phyloP scores from a whole-genome alignment of 2,888 invertebrate genomes.

The Nomada flava region DNA sequence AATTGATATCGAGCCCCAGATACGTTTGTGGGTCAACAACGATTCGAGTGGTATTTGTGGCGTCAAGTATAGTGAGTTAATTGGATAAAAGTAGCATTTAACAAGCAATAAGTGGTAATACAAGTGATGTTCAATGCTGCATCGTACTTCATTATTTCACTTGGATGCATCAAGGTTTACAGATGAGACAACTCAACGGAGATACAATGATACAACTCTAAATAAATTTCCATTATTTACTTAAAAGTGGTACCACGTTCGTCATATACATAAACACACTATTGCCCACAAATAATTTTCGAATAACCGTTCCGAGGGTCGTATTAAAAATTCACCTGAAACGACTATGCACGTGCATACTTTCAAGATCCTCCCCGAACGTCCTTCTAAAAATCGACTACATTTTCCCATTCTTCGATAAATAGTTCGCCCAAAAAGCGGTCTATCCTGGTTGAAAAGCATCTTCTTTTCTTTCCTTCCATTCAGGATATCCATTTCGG shows the following conservation, averaged over 20 bases:
- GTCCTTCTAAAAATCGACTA: neutral
- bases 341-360: neutral
- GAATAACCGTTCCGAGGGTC: too few relatives aligned
- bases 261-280: neutral
- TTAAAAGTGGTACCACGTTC: too few relatives aligned
- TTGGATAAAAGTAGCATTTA: neutral
- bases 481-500: slow-evolving; percentile 92
- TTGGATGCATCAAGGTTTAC: neutral
- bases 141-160: neutral
- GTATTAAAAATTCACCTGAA: neutral
- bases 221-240: too few relatives aligned
- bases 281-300: neutral
- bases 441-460: neutral
- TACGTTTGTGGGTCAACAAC: slow-evolving; percentile 7
- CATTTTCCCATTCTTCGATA: too few relatives aligned
- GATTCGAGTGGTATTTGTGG: slow-evolving; percentile 7
- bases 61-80: slow-evolving; percentile 10
- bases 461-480: slow-evolving; percentile 8
- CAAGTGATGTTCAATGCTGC: neutral
- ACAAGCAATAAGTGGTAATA: neutral
- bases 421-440: neutral
- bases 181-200: neutral
- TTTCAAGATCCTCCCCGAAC: neutral
- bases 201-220: neutral
- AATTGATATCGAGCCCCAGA: neutral